A percentile compares a stretch with the other conserved stretches of the same genome.
Conservation (phyloP, 2,797 vertebrate genomes). For the Decapterus maruadsi region DNA sequence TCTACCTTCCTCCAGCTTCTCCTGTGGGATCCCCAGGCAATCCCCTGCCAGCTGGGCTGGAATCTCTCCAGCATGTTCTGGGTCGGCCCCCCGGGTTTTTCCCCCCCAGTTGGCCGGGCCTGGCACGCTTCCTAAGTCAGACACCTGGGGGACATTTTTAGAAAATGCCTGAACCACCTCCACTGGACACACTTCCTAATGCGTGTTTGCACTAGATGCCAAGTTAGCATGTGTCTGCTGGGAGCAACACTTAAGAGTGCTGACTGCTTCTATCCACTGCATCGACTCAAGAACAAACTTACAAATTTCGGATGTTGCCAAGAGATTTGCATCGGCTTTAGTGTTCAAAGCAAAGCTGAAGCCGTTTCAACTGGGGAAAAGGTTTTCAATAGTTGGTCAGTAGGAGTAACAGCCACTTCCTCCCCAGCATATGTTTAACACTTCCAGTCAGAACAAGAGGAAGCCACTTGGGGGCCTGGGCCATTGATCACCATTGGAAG, state of each 20-base stretch:
- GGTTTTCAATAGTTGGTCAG: slow-evolving; percentile 47
- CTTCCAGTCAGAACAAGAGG: slow-evolving; percentile 50
- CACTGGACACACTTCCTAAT: slow-evolving; percentile 44
- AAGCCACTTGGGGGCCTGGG: slow-evolving; percentile 33
- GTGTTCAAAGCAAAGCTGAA: slow-evolving; percentile 8
- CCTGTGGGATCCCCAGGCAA: slow-evolving; percentile 11
- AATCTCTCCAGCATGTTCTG: slow-evolving; percentile 53
- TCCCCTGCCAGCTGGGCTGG: slow-evolving; percentile 46
- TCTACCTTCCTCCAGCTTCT: slow-evolving; percentile 9
- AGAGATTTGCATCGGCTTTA: slow-evolving; percentile 41
- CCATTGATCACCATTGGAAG: slow-evolving; percentile 61
- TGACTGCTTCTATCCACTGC: slow-evolving; percentile 28
- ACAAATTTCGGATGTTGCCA: slow-evolving; percentile 26
- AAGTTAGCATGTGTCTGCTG: slow-evolving; percentile 38
- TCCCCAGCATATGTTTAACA: slow-evolving; percentile 57
- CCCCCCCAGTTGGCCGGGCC: slow-evolving; percentile 47
- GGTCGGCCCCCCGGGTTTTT: slow-evolving; percentile 32
- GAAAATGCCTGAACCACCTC: slow-evolving; percentile 43
- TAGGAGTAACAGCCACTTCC: slow-evolving; percentile 28
- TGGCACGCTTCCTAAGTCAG: slow-evolving; percentile 41
- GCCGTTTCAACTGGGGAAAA: slow-evolving; percentile 40
- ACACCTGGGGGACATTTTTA: slow-evolving; percentile 50
- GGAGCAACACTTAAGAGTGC: slow-evolving; percentile 36
- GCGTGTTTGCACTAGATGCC: slow-evolving; percentile 54
- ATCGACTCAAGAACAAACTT: slow-evolving; percentile 42